Percentiles rank a stretch among this genome's conserved stretches.
Evolutionary conservation across 1,140 invertebrate species (phyloP).

Genomic region (Drosophila persimilis): DNA sequence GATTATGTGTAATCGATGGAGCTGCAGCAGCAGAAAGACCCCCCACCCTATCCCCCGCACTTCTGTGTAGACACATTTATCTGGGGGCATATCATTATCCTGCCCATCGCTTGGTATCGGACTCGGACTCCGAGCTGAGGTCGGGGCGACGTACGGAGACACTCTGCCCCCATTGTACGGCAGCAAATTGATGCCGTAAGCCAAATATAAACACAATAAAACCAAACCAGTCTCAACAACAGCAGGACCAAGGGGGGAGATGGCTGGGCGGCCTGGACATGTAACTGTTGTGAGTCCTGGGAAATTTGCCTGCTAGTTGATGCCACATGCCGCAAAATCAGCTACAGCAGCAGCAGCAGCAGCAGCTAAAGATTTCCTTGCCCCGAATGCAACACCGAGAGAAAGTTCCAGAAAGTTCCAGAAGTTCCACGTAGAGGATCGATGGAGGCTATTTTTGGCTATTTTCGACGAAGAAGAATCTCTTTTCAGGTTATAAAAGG

Average conservation of each 20-base stretch:
- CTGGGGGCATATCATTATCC: conserved; percentile 17
- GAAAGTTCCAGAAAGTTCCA: too few species aligned
- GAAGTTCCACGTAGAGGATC: too few species aligned
- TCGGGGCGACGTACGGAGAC: too few species aligned
- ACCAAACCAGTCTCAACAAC: conserved; percentile 77
- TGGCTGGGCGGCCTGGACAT: conserved; percentile 9
- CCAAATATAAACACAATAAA: conserved; percentile 82
- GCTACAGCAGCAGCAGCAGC: too few species aligned
- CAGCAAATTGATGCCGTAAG: conserved; percentile 79
- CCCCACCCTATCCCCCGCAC: background rate
- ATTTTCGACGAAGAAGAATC: too few species aligned
- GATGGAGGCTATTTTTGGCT: too few species aligned
- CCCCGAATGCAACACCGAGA: background rate
- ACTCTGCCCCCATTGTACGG: conserved; percentile 54
- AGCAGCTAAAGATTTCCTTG: too few species aligned
- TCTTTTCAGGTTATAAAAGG: too few species aligned
- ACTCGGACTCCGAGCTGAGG: too few species aligned
- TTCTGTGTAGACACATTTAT: conserved; percentile 60
- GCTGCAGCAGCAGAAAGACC: background rate
- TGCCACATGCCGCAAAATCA: conserved; percentile 20
- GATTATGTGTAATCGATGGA: conserved; percentile 80
- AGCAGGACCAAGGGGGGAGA: conserved; percentile 21
- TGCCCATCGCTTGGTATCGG: conserved; percentile 10
- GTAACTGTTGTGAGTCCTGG: conserved; percentile 56
- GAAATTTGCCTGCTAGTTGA: conserved; percentile 61